Base-by-base conservation (phyloP, 2,797 vertebrate genomes). In the Triplophysa bombifrons region DNA sequence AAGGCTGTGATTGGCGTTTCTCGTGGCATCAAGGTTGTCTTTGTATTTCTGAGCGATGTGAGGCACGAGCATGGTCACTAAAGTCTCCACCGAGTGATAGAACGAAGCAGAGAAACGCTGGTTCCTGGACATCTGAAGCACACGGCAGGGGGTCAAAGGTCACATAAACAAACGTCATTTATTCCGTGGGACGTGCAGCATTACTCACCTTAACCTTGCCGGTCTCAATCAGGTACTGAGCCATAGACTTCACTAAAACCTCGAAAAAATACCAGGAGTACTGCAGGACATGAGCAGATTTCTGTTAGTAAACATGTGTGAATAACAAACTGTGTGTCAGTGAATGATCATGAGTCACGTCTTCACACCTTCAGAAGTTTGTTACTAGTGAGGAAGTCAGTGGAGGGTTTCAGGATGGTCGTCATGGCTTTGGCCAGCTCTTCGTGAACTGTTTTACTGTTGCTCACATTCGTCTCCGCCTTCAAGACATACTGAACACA, bases 221-320 rank as follows among this genome's bases (percentile, higher is more conserved):
- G 83, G 95, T 98, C 90, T 98, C 95, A 83, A 97, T 95, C 92
- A 99, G 89, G 88, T 98, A 96, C 88, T 99, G 98, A 80, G 96
- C 97, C 98, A 99, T 98, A 85, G 96, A 99, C 88, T 99, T 99
- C 89, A 97, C 95, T 80, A 99, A 90, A 82, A 96, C 95, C 90
- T 99, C 96, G 87, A 98, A 98, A 94, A 99, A 99, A 94, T 98
- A 99, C 98, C 98, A 99, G 0, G 98, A 99, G 90, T 98, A 99
- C 98, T 99, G 87, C 58, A 91, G 72, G 85, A 87, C 87, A 88
- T 44, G 14, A 46, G 67, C 46, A 66, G 0, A n/a, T 44, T 30
- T 1, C 4, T 2, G 22, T 53, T 17, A 12, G 53, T n/a, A n/a
- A 11, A 58, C 34, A 50, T 5, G 4, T 16, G 4, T 48, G 46